Evolutionary conservation across 2,113 vertebrate genomes (phyloP).

Genomic region (Pterocles gutturalis): DNA sequence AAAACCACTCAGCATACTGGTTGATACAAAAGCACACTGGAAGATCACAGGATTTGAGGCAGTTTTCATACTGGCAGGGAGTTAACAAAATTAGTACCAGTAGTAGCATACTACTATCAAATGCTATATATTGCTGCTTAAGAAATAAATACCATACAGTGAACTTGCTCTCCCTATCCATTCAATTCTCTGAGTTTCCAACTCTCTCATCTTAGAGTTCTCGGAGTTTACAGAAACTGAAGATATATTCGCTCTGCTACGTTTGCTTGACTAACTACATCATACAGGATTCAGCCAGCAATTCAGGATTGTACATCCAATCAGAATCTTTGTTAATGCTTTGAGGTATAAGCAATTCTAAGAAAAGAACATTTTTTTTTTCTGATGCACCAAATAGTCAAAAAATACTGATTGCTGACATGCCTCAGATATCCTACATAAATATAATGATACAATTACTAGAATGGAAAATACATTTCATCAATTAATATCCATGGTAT

Average conservation of each 20-base stretch:
- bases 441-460: constrained; percentile 1
- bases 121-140: neutral
- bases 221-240: neutral
- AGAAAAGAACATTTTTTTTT: neutral
- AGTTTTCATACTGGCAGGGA: neutral
- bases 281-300: neutral
- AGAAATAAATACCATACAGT: neutral
- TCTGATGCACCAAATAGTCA: neutral
- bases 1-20: neutral
- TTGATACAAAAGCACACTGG: neutral
- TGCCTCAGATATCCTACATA: neutral
- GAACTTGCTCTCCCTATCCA: neutral
- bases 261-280: neutral
- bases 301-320: neutral
- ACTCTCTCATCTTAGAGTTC: neutral
- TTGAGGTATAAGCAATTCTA: neutral
- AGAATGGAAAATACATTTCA: constrained; percentile 28
- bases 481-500: constrained; percentile 19
- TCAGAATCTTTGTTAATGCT: neutral
- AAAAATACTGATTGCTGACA: neutral
- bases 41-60: neutral
- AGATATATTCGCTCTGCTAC: neutral
- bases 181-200: neutral
- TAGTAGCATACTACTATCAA: neutral
- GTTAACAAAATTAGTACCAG: neutral